Base-by-base conservation (phyloP, 1,140 invertebrate genomes). In the Thrips palmi region DNA sequence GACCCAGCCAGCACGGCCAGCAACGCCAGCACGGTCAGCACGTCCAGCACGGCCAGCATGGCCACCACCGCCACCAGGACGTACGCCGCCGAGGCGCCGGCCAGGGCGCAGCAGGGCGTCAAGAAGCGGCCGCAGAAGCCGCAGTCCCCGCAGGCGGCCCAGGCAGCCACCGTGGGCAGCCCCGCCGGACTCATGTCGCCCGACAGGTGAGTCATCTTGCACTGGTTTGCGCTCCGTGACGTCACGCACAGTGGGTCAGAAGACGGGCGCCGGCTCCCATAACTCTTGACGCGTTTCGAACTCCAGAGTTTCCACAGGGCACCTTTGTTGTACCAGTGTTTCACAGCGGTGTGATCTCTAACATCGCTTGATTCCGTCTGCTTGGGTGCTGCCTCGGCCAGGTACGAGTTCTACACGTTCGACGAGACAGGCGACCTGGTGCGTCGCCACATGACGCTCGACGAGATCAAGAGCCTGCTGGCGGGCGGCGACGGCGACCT, bases 351-450 rank as follows among this genome's bases (percentile, higher is more conserved):
- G 24, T 27, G 24, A 12, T 27, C 12, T 27, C 24, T 8, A 27
- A 12, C 24, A 7, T 12, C 7, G 24, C 24, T 27, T 12, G 12
- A 27, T 27, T 27, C 24, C 24, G 7, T 8, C 12, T 12, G 7
- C n/a, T n/a, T n/a, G n/a, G n/a, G n/a, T n/a, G n/a, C n/a, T n/a
- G n/a, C 19, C 17, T 4, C 3, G 12, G 19, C 17, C 22, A 23
- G 70, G 56, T 84, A 83, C 56, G 77, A 83, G 53, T 84, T 83
- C 52, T 84, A 82, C 49, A 83, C 80, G 1, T 80, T 83, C 47
- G 74, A 83, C 49, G 75, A 81, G 46, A 71, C 71, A 29, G 80
- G 80, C 17, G 76, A 84, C 49, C 62, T 84, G 17, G 70, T 84
- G 1, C 82, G 79, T 49, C 64, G 74, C 43, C 61, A 83, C 21